phyloP scores from a whole-genome alignment of 2,797 vertebrate genomes.

The Myoxocephalus aenaeus region DNA sequence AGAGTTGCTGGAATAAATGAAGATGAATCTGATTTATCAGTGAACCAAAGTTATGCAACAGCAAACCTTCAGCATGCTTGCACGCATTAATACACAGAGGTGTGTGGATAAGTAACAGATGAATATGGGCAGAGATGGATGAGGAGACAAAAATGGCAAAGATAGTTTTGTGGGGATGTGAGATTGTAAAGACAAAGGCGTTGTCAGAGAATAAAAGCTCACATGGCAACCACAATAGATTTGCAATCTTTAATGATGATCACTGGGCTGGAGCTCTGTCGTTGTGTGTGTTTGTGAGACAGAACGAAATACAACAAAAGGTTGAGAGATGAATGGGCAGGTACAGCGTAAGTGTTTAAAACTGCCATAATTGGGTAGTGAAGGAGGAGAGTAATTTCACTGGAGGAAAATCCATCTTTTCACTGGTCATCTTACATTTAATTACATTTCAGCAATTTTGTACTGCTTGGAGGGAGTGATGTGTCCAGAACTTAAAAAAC shows the following conservation, averaged over 20 bases:
- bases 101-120: constrained; percentile 15
- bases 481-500: neutral
- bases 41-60: constrained; percentile 45
- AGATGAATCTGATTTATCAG: constrained; percentile 58
- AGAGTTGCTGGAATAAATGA: constrained; percentile 49
- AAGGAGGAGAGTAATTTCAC: neutral
- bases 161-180: constrained; percentile 10
- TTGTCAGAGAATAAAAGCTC: constrained; percentile 11
- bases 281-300: constrained; percentile 3
- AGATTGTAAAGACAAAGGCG: constrained; percentile 17
- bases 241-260: constrained; percentile 28
- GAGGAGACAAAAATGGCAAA: neutral
- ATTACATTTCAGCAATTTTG: neutral
- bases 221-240: constrained; percentile 34
- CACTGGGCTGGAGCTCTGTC: constrained; percentile 1
- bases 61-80: constrained; percentile 1
- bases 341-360: neutral
- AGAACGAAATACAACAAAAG: neutral
- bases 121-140: constrained; percentile 9
- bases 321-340: neutral
- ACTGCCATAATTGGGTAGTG: neutral
- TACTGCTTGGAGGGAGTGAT: neutral
- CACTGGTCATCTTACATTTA: neutral
- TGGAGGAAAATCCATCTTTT: neutral
- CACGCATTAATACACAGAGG: neutral